Conservation (phyloP, 1,140 invertebrate genomes). For the Whitmania pigra region DNA sequence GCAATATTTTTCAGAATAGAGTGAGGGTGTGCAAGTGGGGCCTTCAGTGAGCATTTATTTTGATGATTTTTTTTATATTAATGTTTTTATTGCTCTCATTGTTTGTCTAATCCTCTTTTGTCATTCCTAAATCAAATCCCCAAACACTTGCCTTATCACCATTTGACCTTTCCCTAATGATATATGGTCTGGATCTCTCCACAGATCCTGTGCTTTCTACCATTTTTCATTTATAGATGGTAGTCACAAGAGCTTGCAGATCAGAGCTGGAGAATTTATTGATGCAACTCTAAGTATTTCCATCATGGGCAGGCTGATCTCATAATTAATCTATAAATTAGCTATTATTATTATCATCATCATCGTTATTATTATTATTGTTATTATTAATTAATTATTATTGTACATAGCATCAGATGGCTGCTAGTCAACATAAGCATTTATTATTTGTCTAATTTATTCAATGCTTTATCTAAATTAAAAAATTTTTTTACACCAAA, state of each 20-base stretch:
- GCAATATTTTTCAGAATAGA: slow-evolving; percentile 71
- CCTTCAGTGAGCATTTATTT: slow-evolving; percentile 40
- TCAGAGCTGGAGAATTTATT: too few relatives aligned
- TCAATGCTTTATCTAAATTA: neutral
- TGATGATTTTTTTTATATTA: neutral
- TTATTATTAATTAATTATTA: too few relatives aligned
- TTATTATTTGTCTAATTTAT: too few relatives aligned
- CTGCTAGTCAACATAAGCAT: neutral
- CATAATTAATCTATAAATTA: too few relatives aligned
- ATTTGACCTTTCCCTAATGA: too few relatives aligned
- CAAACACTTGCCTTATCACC: neutral
- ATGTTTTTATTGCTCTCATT: neutral
- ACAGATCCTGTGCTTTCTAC: neutral
- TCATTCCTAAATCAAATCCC: neutral
- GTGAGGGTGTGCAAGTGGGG: slow-evolving; percentile 67
- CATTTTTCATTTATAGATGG: neutral
- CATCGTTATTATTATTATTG: too few relatives aligned
- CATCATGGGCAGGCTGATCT: too few relatives aligned
- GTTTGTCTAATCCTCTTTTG: neutral
- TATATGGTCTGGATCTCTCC: too few relatives aligned
- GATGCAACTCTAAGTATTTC: too few relatives aligned
- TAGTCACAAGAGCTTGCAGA: too few relatives aligned
- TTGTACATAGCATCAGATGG: too few relatives aligned
- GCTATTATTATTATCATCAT: too few relatives aligned
- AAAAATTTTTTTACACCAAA: neutral